phyloP scores from a whole-genome alignment of 2,888 invertebrate species.

The Drosophila picticornis region DNA sequence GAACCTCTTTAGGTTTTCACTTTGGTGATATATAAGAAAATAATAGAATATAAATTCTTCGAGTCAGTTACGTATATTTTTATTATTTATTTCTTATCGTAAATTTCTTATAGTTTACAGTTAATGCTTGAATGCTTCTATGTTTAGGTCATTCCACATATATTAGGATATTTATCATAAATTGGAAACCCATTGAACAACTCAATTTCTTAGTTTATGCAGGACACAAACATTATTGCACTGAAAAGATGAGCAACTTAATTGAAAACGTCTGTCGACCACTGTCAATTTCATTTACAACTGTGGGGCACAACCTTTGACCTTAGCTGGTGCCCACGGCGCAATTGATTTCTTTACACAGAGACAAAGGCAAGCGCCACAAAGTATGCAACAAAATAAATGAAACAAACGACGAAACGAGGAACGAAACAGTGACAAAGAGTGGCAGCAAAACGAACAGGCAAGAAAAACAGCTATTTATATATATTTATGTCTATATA shows the following conservation, averaged over 20 bases:
- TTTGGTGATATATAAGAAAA: not conserved
- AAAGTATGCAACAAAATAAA: slow-evolving; percentile 52
- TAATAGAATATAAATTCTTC: not conserved
- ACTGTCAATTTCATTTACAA: slow-evolving; percentile 54
- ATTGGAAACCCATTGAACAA: not conserved
- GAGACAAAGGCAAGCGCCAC: slow-evolving; percentile 25
- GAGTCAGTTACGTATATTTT: not conserved
- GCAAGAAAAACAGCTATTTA: slow-evolving; percentile 32
- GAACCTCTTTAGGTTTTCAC: not conserved
- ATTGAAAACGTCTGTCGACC: slow-evolving; percentile 25
- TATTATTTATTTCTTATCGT: not conserved
- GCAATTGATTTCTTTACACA: slow-evolving; percentile 52
- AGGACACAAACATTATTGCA: slow-evolving; percentile 2
- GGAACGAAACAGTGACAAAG: slow-evolving; percentile 11
- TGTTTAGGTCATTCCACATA: not conserved
- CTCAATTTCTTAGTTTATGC: slow-evolving; percentile 4
- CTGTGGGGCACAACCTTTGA: slow-evolving; percentile 60
- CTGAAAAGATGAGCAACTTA: slow-evolving; percentile 23
- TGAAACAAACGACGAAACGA: slow-evolving; percentile 38
- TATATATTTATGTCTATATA: slow-evolving; percentile 2
- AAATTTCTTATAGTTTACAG: too few relatives aligned
- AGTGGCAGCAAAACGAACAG: not conserved
- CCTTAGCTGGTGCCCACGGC: slow-evolving; percentile 47
- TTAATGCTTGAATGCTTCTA: not conserved
- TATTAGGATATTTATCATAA: not conserved